Conservation (phyloP, 2,888 invertebrate species). For the Bellardia pandia region DNA sequence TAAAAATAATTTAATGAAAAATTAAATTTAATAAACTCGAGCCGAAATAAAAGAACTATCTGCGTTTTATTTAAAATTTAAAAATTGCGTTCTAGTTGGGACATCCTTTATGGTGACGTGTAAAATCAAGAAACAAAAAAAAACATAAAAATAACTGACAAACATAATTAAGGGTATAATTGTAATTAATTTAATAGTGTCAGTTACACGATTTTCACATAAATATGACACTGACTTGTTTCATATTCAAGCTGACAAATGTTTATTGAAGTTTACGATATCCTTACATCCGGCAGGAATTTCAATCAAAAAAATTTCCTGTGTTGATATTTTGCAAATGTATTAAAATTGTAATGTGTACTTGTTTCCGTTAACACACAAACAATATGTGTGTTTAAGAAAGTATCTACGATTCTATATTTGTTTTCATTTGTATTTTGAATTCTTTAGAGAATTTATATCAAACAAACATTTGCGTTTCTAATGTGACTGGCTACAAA, state of each 20-base stretch:
- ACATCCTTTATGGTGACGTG: too few relatives aligned
- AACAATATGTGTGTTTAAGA: neutral
- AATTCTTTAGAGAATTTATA: neutral
- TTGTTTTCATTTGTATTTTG: neutral
- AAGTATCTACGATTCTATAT: neutral
- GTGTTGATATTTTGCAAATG: slow-evolving; percentile 1
- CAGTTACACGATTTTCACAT: neutral
- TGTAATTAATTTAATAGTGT: slow-evolving; percentile 11
- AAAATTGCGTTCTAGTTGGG: too few relatives aligned
- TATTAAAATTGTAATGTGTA: neutral
- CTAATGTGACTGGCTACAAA: neutral
- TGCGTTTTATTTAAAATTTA: too few relatives aligned
- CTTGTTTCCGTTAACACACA: neutral
- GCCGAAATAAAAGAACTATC: too few relatives aligned
- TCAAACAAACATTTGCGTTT: slow-evolving; percentile 9
- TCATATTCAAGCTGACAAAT: neutral
- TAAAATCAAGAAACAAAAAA: neutral
- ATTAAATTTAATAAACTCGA: too few relatives aligned
- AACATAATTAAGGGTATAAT: neutral
- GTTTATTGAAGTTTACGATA: neutral
- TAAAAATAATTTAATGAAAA: too few relatives aligned
- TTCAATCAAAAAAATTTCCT: neutral
- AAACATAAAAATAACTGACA: neutral
- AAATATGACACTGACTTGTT: slow-evolving; percentile 5
- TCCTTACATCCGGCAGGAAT: neutral